Conservation (phyloP, 2,797 vertebrate species). For the Anguilla pacifica region DNA sequence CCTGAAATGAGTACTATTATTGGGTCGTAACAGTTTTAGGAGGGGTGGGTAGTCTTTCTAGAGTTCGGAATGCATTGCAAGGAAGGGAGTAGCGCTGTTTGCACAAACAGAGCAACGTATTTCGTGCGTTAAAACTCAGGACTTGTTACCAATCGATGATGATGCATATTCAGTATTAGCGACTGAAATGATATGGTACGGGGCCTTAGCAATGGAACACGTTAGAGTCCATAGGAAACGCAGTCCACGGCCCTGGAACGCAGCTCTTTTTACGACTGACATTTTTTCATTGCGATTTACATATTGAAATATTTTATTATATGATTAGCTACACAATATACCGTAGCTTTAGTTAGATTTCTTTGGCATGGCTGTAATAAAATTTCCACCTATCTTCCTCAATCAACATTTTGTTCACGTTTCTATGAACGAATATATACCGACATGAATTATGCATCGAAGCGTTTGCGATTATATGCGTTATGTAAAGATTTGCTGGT, state of each 20-base stretch:
- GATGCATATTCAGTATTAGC: background rate
- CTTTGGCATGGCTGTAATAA: background rate
- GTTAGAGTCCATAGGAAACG: conserved; percentile 6
- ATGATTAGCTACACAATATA: background rate
- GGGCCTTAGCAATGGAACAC: conserved; percentile 21
- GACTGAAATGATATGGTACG: background rate
- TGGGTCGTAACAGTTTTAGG: conserved; percentile 44
- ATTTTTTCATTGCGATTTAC: background rate
- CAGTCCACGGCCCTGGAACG: background rate
- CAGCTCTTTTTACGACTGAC: background rate
- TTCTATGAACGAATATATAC: background rate
- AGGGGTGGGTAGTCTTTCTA: conserved; percentile 67
- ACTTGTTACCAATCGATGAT: background rate
- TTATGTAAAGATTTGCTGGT: conserved; percentile 31
- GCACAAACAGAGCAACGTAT: background rate
- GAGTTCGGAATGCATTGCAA: conserved; percentile 69
- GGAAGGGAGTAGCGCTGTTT: conserved; percentile 10
- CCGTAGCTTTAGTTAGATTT: background rate
- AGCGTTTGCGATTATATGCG: conserved; percentile 20
- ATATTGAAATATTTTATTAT: background rate
- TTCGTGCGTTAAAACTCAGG: conserved; percentile 6
- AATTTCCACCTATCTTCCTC: no score
- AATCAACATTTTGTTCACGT: background rate
- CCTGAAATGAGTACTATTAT: conserved; percentile 62
- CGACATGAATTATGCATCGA: background rate